phyloP scores from a whole-genome alignment of 2,113 vertebrate species.

The Meleagris gallopavo region DNA sequence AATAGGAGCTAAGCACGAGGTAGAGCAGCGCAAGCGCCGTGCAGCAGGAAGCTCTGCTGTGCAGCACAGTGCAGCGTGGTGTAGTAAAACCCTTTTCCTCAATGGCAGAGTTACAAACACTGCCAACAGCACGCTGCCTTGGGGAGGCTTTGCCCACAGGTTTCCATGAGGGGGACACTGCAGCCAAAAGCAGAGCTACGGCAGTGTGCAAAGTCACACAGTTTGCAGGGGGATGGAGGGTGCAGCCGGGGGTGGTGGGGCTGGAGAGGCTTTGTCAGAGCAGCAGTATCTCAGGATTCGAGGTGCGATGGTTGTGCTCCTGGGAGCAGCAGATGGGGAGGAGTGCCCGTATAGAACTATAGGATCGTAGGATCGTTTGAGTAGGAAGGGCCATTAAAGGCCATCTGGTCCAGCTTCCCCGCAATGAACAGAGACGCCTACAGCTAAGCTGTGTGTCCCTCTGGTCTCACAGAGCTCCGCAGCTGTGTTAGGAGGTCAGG shows the following conservation, averaged over 20 bases:
- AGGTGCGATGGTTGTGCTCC: rapidly evolving
- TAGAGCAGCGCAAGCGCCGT: rapidly evolving
- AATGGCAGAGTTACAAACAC: rapidly evolving
- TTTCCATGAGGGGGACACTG: not conserved
- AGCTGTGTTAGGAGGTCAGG: not conserved
- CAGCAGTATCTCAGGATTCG: not conserved
- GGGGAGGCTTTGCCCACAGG: not conserved
- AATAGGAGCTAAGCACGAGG: not conserved
- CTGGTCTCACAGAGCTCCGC: not conserved
- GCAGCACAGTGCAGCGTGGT: rapidly evolving
- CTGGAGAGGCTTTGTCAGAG: not conserved
- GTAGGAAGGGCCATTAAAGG: too few relatives aligned
- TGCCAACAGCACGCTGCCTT: too few relatives aligned
- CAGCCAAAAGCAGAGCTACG: rapidly evolving
- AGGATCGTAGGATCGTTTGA: too few relatives aligned
- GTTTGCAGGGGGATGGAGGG: not conserved
- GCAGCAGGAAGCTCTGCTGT: rapidly evolving
- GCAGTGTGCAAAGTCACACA: not conserved
- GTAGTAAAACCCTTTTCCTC: not conserved
- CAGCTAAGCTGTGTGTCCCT: not conserved
- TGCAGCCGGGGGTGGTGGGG: not conserved
- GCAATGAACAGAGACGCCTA: too few relatives aligned
- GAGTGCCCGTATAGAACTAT: not conserved
- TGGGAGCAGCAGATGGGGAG: not conserved
- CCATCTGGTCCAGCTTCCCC: too few relatives aligned